Base-by-base conservation (phyloP, 1,140 invertebrate genomes). In the Dufourea novaeangliae region DNA sequence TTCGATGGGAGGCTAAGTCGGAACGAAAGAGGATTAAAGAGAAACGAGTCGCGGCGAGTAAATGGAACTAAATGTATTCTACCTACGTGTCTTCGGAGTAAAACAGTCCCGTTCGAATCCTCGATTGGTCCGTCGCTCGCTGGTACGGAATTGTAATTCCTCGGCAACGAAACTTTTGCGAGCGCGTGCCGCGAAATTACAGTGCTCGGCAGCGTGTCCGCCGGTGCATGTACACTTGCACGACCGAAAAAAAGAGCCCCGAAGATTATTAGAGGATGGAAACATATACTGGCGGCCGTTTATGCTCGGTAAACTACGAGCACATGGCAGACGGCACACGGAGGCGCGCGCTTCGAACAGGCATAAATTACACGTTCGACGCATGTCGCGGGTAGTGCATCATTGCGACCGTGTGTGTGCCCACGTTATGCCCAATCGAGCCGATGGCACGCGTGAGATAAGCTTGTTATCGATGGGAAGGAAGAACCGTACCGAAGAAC, bases 381-480 rank as follows among this genome's bases (percentile, higher is more conserved):
- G 69, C 50, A 54, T 63, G 61, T 57, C 69, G 74, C 69, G 79
- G 66, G 73, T 32, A 17, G 27, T 22, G 68, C 46, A 71, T 61
- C 81, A 78, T 57, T 64, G 70, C 67, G 63, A 63, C 82, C n/a
- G n/a, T n/a, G n/a, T n/a, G 75, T 44, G 81, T 57, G 68, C 10
- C 25, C 62, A 27, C 79, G 82, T 82, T 83, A 82, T 82, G 82
- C 80, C 69, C 80, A 82, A 83, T 82, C 82, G 82, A 72, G 80
- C 52, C 50, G 82, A 83, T 83, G 82, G 82, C 82, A 83, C 82
- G 82, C 82, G 82, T 66, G 52, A 79, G 82, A 83, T 83, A 73
- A 56, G 27, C n/a, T 2, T 12, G 20, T 25, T 22, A 62, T 41
- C 59, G 39, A 73, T 39, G 29, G 17, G n/a, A 12, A 52, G 1